Evolutionary conservation across 2,888 invertebrate genomes (phyloP), one percentile per base, ranked within the genome.

Genomic region (Neelides folsomi): DNA sequence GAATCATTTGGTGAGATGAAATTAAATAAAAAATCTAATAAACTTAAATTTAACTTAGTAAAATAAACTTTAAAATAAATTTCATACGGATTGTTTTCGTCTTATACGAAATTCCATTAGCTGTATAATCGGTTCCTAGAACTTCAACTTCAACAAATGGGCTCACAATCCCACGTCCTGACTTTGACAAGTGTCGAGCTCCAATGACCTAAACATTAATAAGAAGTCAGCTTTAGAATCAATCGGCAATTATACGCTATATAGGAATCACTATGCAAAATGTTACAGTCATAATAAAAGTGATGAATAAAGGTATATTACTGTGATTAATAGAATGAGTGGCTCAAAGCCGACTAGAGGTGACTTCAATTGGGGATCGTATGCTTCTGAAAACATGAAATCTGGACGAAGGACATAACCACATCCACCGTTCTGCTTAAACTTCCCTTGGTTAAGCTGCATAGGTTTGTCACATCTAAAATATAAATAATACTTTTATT

Each of bases 371-470:
- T 76, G 80, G 0, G 92, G 92, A 70, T 83, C 86, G 68, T 83
- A 87, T 46, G 77, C 77, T 5, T 86, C 83, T 2, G 77, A 73
- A 51, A 82, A 79, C 88, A 95, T 88, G 63, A 86, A 87, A 2
- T 84, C 81, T 0, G 97, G 95, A 68, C 88, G 86, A 51, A 97
- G 71, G 1, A 98, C 75, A 69, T 86, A 98, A 0, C 98, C 98
- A 69, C 92, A 93, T 35, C 79, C 77, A 0, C 92, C 94, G 68
- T 98, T 98, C 68, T 87, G 83, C 27, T 83, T 75, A 68, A 98
- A 98, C 68, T 86, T 86, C 0, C 88, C 92, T 68, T 86, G 83
- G 71, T 98, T 97, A 9, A 95, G 68, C 71, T 98, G 95, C 94
- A 98, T 97, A 10, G 89, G 77, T 67, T 86, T 87, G 69, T 97